Evolutionary conservation across 2,797 vertebrate genomes (phyloP).

Genomic region (Cyclura pinguis): DNA sequence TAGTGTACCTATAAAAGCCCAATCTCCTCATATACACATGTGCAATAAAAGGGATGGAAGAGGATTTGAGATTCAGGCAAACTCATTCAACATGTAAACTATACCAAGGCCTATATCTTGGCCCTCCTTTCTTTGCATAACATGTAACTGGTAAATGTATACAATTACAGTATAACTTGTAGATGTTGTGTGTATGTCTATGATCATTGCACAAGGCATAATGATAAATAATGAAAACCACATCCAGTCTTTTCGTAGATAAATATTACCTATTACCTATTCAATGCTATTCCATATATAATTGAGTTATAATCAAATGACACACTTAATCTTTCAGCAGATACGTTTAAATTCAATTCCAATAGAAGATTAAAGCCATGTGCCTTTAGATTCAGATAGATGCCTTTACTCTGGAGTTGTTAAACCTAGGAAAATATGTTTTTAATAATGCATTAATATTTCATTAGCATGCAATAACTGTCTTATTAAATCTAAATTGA

Average conservation of each 20-base stretch:
- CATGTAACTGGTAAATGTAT: neutral
- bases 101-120: neutral
- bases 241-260: constrained; percentile 37
- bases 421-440: constrained; percentile 75
- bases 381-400: constrained; percentile 72
- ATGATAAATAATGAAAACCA: constrained; percentile 56
- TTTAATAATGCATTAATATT: constrained; percentile 74
- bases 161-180: neutral
- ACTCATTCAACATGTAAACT: neutral
- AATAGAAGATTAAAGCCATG: constrained; percentile 72
- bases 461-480: constrained; percentile 78
- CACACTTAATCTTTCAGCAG: constrained; percentile 64
- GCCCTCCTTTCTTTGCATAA: neutral
- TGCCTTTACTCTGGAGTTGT: constrained; percentile 62
- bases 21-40: neutral
- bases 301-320: constrained; percentile 64
- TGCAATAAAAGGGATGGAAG: neutral
- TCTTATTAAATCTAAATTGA: constrained; percentile 78
- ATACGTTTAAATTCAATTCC: constrained; percentile 70
- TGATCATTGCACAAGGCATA: constrained; percentile 17
- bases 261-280: constrained; percentile 54
- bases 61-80: neutral
- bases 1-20: neutral
- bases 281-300: constrained; percentile 52
- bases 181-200: neutral